Evolutionary conservation across 2,113 vertebrate species (phyloP), one percentile per base, ranked within the genome.

Genomic region (Anguilla rostrata): DNA sequence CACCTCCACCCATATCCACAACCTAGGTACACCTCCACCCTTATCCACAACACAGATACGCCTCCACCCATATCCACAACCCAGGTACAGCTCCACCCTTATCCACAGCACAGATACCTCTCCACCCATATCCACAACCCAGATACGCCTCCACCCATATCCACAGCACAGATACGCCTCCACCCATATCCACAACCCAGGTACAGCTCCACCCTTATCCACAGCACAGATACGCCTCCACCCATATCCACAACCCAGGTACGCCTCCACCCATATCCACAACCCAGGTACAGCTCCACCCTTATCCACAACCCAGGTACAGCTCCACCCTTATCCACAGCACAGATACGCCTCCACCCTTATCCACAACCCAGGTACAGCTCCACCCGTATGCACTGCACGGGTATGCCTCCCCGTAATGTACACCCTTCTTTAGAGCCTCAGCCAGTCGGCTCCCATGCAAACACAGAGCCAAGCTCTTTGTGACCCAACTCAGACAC

Each of bases 81-180:
- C n/a, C 71, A 75, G 71, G 71, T 75, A 75, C 0, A 75, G 2
- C 26, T 75, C 26, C n/a, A 71, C 26, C 63, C 3, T 22, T 0
- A 4, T 6, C 43, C 22, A n/a, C 63, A 22, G 63, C 34, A 34
- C 34, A 34, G 34, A 34, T 34, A 34, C 34, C 0, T 1, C 34
- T 34, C 34, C 34, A 34, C 34, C 34, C 34, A 34, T 1, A 34
- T 34, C 34, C 34, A 34, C 34, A 34, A 34, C 20, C 63, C 63
- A 71, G 63, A 3, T 46, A 43, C 43, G 43, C 43, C 43, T 43
- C 43, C 43, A 26, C 71, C 29, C 4, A 6, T 26, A 26, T 1
- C 93, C 94, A 98, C 89, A 99, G 99, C 92, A 96, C 98, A 89
- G 97, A 98, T 98, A 95, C 93, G 87, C 71, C 20, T 29, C 71